phyloP scores from a whole-genome alignment of 2,888 invertebrate species.

The Spatulosminthurus flaviceps region DNA sequence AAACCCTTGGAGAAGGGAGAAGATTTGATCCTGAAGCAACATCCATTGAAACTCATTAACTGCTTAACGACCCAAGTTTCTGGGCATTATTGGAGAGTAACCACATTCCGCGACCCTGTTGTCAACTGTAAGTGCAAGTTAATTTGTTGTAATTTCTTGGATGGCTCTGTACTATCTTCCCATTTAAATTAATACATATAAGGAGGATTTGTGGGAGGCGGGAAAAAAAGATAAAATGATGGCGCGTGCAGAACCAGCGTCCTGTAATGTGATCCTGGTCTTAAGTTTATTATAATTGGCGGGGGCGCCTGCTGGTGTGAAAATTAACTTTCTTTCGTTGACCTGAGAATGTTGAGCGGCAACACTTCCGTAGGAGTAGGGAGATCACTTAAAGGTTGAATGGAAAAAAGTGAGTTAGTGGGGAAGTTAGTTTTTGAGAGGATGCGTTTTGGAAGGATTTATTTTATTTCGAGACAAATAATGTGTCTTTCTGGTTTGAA shows the following conservation, averaged over 20 bases:
- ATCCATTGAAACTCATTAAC: constrained; percentile 42
- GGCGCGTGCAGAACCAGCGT: constrained; percentile 31
- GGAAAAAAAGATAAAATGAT: constrained; percentile 20
- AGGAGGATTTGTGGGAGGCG: not conserved
- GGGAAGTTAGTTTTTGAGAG: no score
- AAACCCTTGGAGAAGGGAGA: not conserved
- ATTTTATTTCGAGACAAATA: no score
- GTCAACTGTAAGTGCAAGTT: not conserved
- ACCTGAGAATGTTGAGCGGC: no score
- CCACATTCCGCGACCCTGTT: constrained; percentile 16
- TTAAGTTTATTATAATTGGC: constrained; percentile 34
- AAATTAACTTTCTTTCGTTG: constrained; percentile 35
- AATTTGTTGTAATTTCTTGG: not conserved
- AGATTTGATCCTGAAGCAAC: constrained; percentile 7
- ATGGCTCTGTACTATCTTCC: not conserved
- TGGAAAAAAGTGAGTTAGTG: no score
- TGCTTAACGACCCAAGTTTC: constrained; percentile 28
- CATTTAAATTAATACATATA: not conserved
- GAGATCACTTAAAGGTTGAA: no score
- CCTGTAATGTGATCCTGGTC: constrained; percentile 1
- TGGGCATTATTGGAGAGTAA: not conserved
- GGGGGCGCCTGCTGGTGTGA: constrained; percentile 44
- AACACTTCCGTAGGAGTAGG: not conserved
- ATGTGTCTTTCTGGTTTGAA: no score
- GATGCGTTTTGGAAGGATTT: no score